Evolutionary conservation across 2,797 vertebrate species (phyloP).

Genomic region (Chromis chromis): DNA sequence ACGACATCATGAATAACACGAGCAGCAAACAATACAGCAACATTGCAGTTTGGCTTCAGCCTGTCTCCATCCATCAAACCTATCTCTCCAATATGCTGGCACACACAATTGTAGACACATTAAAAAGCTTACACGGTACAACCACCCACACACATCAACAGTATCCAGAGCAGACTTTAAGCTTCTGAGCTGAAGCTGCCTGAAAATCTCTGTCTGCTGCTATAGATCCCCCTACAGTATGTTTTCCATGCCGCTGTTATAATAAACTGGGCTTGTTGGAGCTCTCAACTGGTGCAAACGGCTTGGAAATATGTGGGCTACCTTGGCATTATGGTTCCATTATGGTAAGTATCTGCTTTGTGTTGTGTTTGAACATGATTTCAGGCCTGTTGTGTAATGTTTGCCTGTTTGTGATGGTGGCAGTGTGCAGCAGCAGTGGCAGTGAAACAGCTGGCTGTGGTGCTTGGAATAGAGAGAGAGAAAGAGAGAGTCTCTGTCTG

Average conservation of each 20-base stretch:
- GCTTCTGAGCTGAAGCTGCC: slow-evolving; percentile 31
- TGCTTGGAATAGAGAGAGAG: slow-evolving; percentile 20
- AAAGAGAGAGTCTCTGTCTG: slow-evolving; percentile 8
- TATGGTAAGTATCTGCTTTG: slow-evolving; percentile 23
- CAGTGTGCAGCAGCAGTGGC: slow-evolving; percentile 33
- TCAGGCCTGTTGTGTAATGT: slow-evolving; percentile 6
- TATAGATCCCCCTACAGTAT: slow-evolving; percentile 31
- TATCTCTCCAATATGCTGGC: slow-evolving; percentile 51
- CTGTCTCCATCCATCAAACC: slow-evolving; percentile 61
- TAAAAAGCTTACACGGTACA: slow-evolving; percentile 53
- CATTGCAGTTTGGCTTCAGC: slow-evolving; percentile 45
- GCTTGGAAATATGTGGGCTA: slow-evolving; percentile 9
- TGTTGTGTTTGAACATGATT: slow-evolving; percentile 23
- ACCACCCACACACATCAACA: slow-evolving; percentile 40
- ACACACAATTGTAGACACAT: slow-evolving; percentile 30
- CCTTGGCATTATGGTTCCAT: slow-evolving; percentile 23
- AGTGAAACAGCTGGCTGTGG: slow-evolving; percentile 59
- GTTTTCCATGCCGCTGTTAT: slow-evolving; percentile 32
- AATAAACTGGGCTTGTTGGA: slow-evolving; percentile 31
- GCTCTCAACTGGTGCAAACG: slow-evolving; percentile 37
- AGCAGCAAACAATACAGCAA: slow-evolving; percentile 39
- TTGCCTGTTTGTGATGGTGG: slow-evolving; percentile 28
- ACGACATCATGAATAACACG: slow-evolving; percentile 49
- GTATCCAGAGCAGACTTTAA: slow-evolving; percentile 33
- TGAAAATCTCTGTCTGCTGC: slow-evolving; percentile 31